Conservation (phyloP, 2,888 invertebrate species). For the Argyra leucocephala region DNA sequence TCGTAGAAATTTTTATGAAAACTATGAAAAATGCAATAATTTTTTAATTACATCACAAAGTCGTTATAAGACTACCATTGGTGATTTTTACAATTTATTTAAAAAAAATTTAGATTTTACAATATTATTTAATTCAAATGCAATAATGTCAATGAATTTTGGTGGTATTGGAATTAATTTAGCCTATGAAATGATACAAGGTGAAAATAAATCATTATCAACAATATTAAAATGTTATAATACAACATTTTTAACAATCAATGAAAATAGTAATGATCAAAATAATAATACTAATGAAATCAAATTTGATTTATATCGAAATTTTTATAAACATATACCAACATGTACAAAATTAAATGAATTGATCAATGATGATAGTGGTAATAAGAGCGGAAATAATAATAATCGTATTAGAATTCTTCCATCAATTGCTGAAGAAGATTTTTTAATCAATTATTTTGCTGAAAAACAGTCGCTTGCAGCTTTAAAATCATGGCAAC, state of each 20-base stretch:
- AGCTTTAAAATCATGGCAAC: background rate
- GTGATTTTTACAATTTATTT: constrained; percentile 9
- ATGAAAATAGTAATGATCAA: no score
- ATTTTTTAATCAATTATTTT: constrained; percentile 7
- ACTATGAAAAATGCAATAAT: constrained; percentile 35
- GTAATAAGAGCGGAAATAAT: no score
- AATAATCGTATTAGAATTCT: background rate
- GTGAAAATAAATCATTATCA: background rate
- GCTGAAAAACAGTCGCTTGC: background rate
- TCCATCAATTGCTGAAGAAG: background rate
- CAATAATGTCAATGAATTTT: constrained; percentile 8
- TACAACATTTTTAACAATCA: background rate
- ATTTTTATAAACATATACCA: background rate
- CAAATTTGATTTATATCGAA: background rate
- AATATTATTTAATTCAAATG: background rate
- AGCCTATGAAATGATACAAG: constrained; percentile 7
- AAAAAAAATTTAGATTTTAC: background rate
- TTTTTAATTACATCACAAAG: constrained; percentile 26
- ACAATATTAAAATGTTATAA: background rate
- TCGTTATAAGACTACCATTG: background rate
- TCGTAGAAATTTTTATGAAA: constrained; percentile 35
- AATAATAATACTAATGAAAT: no score
- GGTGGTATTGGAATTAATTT: constrained; percentile 9
- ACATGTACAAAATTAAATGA: background rate
- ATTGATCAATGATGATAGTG: background rate